A percentile compares a stretch with the other conserved stretches of the same genome.
Evolutionary conservation across 2,113 vertebrate genomes (phyloP).

Genomic region (Neomonachus schauinslandi): DNA sequence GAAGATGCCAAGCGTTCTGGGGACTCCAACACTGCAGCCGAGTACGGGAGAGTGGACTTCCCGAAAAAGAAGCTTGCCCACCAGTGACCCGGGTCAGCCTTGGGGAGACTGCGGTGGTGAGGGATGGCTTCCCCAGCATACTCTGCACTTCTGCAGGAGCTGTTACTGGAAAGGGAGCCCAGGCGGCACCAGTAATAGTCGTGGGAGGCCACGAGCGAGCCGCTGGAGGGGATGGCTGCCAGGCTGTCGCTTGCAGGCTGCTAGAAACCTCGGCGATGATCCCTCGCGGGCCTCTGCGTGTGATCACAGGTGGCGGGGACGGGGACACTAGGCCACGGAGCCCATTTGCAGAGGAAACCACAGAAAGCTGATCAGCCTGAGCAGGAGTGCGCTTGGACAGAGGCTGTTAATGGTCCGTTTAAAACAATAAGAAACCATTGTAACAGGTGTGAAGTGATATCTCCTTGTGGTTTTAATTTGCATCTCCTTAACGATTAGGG

Average conservation of each 20-base stretch:
- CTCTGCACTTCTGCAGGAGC: neutral
- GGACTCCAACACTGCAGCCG: neutral
- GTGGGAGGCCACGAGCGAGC: accelerated
- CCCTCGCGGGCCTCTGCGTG: accelerated
- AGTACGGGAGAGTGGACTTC: neutral
- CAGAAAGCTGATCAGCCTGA: accelerated
- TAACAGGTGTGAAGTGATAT: neutral
- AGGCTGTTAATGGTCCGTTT: neutral
- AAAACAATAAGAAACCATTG: neutral
- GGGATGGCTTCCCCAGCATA: neutral
- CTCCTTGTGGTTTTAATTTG: neutral
- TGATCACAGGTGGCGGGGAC: neutral
- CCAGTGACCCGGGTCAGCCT: neutral
- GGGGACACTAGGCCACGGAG: neutral
- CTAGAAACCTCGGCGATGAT: neutral
- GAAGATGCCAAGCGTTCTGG: neutral
- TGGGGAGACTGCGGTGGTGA: neutral
- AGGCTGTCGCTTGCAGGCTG: neutral
- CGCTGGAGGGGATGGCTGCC: neutral
- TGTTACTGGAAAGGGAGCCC: neutral
- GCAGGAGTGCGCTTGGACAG: accelerated
- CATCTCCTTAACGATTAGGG: neutral
- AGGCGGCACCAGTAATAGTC: neutral
- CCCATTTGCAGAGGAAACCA: neutral
- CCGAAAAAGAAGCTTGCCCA: neutral